These are phyloP conservation scores for Leptoclinus maculatus DNA, from an alignment of 2,797 vertebrate genomes.

Conservation along the genomic window DNA sequence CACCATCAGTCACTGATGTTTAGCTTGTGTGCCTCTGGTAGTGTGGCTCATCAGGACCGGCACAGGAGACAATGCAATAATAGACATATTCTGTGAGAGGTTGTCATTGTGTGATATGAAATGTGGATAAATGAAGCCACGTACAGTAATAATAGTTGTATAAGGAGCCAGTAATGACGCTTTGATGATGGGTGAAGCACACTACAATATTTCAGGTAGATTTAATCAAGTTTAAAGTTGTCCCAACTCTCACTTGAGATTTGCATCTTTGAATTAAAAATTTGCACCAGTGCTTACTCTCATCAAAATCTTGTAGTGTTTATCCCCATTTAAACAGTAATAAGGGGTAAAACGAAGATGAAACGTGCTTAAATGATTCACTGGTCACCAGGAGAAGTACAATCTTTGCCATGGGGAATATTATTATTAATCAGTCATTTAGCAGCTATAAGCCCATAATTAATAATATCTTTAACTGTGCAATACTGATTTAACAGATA, in stretches of 20 bases:
- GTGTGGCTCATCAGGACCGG: constrained; percentile 33
- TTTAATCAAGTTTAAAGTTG: constrained; percentile 25
- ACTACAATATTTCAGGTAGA: constrained; percentile 64
- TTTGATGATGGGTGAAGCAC: constrained; percentile 44
- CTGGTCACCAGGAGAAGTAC: constrained; percentile 23
- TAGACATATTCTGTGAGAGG: constrained; percentile 33
- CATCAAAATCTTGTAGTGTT: constrained; percentile 63
- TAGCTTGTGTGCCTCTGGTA: constrained; percentile 25
- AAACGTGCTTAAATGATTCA: constrained; percentile 45
- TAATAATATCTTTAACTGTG: not conserved
- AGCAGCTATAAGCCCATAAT: not conserved
- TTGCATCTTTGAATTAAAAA: not conserved
- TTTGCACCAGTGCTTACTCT: constrained; percentile 14
- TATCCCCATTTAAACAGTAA: constrained; percentile 30
- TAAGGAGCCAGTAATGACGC: constrained; percentile 28
- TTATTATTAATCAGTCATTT: constrained; percentile 9
- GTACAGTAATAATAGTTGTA: constrained; percentile 23
- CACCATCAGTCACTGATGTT: constrained; percentile 3
- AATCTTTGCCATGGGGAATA: constrained; percentile 12
- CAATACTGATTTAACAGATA: not conserved
- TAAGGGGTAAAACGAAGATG: constrained; percentile 22
- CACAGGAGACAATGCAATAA: constrained; percentile 73
- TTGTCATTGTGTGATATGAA: constrained; percentile 28
- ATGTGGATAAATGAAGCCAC: constrained; percentile 40
- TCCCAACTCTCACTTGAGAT: not conserved